A percentile compares a stretch with the other conserved stretches of the same genome.
These are phyloP conservation scores for Unio delphinus DNA, from an alignment of 2,888 invertebrate genomes.

Conservation along the genomic window DNA sequence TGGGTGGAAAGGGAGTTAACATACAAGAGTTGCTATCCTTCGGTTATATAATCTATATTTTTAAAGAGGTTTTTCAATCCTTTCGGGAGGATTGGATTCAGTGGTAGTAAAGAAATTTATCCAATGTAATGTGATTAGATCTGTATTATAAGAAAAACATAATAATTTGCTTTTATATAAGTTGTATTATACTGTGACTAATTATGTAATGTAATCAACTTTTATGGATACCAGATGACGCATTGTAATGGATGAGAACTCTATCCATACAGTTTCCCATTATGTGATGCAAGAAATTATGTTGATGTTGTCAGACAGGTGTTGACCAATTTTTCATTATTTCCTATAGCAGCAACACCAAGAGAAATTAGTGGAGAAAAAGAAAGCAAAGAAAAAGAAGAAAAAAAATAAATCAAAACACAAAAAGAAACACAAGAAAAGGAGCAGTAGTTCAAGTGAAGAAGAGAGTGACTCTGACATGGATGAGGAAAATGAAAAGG, in stretches of 20 bases:
- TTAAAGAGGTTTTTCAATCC: too few species aligned
- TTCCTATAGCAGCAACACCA: conserved; percentile 59
- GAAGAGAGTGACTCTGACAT: conserved; percentile 45
- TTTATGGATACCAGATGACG: too few species aligned
- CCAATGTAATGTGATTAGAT: too few species aligned
- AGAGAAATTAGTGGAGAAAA: conserved; percentile 53
- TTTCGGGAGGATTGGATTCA: too few species aligned
- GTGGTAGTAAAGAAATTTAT: too few species aligned
- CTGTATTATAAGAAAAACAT: too few species aligned
- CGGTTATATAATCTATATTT: too few species aligned
- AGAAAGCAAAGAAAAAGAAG: conserved; percentile 61
- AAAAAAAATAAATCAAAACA: conserved; percentile 57
- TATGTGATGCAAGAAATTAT: conserved; percentile 2
- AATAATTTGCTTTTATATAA: background rate
- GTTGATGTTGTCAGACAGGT: background rate
- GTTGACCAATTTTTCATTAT: conserved; percentile 9
- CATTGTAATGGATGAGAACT: too few species aligned
- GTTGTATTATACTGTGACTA: background rate
- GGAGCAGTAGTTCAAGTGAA: conserved; percentile 39
- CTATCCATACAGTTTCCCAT: too few species aligned
- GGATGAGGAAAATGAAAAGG: conserved; percentile 50
- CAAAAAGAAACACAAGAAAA: conserved; percentile 42
- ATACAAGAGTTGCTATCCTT: too few species aligned
- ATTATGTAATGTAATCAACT: too few species aligned
- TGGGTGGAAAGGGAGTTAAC: too few species aligned